Evolutionary conservation across 2,888 invertebrate genomes (phyloP).

Genomic region (Thelaira solivaga): DNA sequence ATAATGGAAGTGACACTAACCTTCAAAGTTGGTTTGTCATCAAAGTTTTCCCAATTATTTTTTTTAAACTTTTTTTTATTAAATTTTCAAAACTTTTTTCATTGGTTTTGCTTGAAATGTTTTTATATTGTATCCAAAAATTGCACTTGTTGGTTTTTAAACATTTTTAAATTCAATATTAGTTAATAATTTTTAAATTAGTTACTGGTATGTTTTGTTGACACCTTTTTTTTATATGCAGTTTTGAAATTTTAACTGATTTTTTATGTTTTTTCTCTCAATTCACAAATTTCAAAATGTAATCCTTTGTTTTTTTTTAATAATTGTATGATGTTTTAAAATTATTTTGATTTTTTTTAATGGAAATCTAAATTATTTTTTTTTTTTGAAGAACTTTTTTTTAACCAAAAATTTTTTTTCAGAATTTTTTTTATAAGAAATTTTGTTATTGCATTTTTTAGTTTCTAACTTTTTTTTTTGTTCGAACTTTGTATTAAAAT

Average conservation of each 20-base stretch:
- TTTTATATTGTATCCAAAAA: constrained; percentile 17
- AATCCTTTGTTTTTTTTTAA: background rate
- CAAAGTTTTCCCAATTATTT: background rate
- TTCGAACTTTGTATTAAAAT: constrained; percentile 53
- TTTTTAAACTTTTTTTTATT: background rate
- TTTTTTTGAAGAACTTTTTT: too few relatives aligned
- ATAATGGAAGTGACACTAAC: too few relatives aligned
- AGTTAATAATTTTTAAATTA: too few relatives aligned
- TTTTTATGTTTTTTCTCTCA: background rate
- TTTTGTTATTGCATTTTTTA: background rate
- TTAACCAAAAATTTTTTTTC: background rate
- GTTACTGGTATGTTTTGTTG: too few relatives aligned
- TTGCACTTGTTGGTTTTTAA: constrained; percentile 15
- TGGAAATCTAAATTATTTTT: too few relatives aligned
- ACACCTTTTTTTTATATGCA: background rate
- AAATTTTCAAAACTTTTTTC: constrained; percentile 6
- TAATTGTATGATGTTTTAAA: too few relatives aligned
- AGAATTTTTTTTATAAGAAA: background rate
- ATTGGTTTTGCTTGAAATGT: background rate
- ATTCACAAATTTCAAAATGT: background rate
- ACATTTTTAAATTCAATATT: too few relatives aligned
- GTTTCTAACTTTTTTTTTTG: constrained; percentile 30
- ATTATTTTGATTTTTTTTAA: too few relatives aligned
- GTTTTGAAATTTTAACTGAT: constrained; percentile 2
- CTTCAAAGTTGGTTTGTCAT: background rate